Evolutionary conservation across 2,797 vertebrate species (phyloP), one percentile per base, ranked within the genome.

Genomic region (Meriones psammophilus): DNA sequence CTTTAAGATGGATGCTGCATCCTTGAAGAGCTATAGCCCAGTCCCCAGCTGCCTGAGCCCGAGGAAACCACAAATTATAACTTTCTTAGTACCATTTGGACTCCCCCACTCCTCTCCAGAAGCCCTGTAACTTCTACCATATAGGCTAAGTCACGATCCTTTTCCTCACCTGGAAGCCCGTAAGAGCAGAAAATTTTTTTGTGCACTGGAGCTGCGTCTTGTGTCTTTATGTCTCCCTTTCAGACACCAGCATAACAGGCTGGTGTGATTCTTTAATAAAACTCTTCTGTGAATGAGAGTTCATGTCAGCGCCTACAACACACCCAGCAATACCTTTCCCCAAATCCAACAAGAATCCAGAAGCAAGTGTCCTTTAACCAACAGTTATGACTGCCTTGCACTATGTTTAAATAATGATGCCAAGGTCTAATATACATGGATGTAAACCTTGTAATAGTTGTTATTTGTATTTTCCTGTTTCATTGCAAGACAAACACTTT

Each of bases 401-500:
- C 58, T 87, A 62, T 93, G 89, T 94, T 94, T 81, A 46, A 5
- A 9, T 74, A 64, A 77, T 89, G 12, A 62, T 33, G 46, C 74
- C 24, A 8, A 76, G 88, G 30, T 36, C 46, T 26, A 22, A 39
- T 83, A 60, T 56, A 39, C 5, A 80, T n/a, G 39, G 46, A 85
- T 24, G 39, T 77, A 12, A 93, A 96, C 28, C 79, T 89, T 24
- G 58, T 36, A 66, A n/a, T 84, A 6, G 8, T 64, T 30, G 8
- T 64, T 30, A 8, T n/a, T 88, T 90, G 42, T 80, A 91, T 95
- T 95, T 18, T 14, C 26, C 88, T 30, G 36, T 81, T 95, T 94
- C 62, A 84, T 69, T 92, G 24, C 28, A 94, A 94, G 26, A 79
- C 86, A 46, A 89, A 36, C 20, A 36, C 30, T 92, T 80, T 74